These are phyloP conservation scores for Mimachlamys varia DNA, from an alignment of 2,888 invertebrate species.

Conservation along the genomic window DNA sequence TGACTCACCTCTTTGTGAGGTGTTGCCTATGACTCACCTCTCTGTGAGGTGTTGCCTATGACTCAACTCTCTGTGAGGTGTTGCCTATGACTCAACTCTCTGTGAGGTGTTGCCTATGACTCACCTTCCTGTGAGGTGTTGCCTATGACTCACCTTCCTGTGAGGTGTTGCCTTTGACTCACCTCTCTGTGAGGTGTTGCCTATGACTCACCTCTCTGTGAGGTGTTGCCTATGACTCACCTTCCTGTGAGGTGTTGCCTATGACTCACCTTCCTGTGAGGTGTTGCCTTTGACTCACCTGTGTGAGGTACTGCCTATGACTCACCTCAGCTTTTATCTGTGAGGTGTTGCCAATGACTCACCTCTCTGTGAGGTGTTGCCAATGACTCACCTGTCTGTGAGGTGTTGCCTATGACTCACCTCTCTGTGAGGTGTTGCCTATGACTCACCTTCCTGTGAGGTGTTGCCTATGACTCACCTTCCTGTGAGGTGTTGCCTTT, in stretches of 20 bases:
- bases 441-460: constrained; percentile 85
- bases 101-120: constrained; percentile 87
- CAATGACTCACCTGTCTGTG: constrained; percentile 84
- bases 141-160: constrained; percentile 84
- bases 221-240: constrained; percentile 88
- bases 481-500: neutral
- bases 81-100: constrained; percentile 84
- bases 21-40: constrained; percentile 83
- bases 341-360: constrained; percentile 88
- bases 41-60: constrained; percentile 86
- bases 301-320: neutral
- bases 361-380: neutral
- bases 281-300: constrained; percentile 89
- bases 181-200: neutral
- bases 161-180: constrained; percentile 88
- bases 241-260: neutral
- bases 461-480: constrained; percentile 89
- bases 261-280: constrained; percentile 85
- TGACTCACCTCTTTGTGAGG: too few relatives aligned
- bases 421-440: neutral
- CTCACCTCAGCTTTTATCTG: constrained; percentile 87
- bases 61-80: too few relatives aligned
- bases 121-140: too few relatives aligned
- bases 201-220: constrained; percentile 85
- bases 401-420: constrained; percentile 88